Evolutionary conservation across 2,888 invertebrate species (phyloP).

Genomic region (Druceiella hillmani): DNA sequence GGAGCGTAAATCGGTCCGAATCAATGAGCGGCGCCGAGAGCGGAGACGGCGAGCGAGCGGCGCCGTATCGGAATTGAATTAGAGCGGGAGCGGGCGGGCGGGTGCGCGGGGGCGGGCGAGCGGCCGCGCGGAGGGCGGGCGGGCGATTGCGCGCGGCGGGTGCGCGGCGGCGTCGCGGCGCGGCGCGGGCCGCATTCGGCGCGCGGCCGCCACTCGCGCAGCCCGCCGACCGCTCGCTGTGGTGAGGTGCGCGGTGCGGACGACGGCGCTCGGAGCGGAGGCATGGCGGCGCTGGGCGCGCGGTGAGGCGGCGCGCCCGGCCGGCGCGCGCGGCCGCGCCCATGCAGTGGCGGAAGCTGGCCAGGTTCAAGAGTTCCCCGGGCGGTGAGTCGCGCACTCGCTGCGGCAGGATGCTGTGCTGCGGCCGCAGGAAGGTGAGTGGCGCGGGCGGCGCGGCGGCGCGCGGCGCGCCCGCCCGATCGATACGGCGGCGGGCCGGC

Average conservation of each 20-base stretch:
- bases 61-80: too few species aligned
- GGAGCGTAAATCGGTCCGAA: too few species aligned
- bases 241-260: constrained; percentile 44
- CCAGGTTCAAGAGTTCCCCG: constrained; percentile 71
- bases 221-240: constrained; percentile 44
- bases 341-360: constrained; percentile 84
- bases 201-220: constrained; percentile 48
- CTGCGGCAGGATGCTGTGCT: constrained; percentile 86
- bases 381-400: constrained; percentile 64
- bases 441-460: constrained; percentile 48
- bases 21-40: too few species aligned
- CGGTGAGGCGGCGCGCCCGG: too few species aligned
- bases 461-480: constrained; percentile 38
- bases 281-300: constrained; percentile 4
- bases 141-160: constrained; percentile 15
- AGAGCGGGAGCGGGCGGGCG: constrained; percentile 38
- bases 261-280: constrained; percentile 25
- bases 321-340: constrained; percentile 54
- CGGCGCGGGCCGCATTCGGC: constrained; percentile 35
- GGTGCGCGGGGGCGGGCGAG: constrained; percentile 31
- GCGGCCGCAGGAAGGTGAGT: constrained; percentile 89
- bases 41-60: too few species aligned
- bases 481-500: constrained; percentile 45
- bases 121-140: constrained; percentile 29
- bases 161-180: constrained; percentile 33